These are phyloP conservation scores for Chloebia gouldiae DNA, from an alignment of 2,113 vertebrate species.

Conservation along the genomic window DNA sequence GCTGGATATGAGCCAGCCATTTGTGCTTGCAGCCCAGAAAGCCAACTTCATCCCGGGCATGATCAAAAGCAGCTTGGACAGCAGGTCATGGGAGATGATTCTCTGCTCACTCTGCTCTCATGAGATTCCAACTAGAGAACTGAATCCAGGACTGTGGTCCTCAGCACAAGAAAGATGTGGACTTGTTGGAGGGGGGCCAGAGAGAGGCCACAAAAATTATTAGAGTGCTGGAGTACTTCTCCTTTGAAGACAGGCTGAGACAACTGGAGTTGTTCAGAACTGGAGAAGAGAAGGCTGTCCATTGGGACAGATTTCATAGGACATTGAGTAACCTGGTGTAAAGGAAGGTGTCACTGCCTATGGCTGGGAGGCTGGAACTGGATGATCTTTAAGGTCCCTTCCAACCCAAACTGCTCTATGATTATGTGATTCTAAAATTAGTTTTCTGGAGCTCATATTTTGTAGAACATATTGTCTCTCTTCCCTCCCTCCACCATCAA, in stretches of 20 bases:
- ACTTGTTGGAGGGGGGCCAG: background rate
- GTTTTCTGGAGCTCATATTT: background rate
- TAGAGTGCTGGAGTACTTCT: background rate
- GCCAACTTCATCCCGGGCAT: too few relatives aligned
- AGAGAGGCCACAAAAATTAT: background rate
- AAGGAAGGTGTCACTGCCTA: background rate
- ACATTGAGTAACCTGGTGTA: background rate
- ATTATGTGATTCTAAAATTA: background rate
- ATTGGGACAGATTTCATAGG: background rate
- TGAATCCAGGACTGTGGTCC: background rate
- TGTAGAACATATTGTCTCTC: background rate
- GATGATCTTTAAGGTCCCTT: background rate
- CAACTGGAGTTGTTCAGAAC: background rate
- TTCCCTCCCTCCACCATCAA: fast-evolving
- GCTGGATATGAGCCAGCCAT: background rate
- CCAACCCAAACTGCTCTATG: background rate
- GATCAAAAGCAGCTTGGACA: background rate
- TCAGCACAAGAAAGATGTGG: background rate
- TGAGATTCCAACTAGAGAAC: background rate
- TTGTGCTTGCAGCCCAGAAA: background rate
- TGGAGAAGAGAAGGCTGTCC: background rate
- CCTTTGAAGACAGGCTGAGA: background rate
- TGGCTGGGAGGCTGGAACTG: background rate
- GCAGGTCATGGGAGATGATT: background rate
- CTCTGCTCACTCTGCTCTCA: background rate